Percentiles rank a stretch among this genome's conserved stretches.
These are phyloP conservation scores for Hyaena hyaena DNA, from an alignment of 2,113 vertebrate genomes.

Conservation along the genomic window DNA sequence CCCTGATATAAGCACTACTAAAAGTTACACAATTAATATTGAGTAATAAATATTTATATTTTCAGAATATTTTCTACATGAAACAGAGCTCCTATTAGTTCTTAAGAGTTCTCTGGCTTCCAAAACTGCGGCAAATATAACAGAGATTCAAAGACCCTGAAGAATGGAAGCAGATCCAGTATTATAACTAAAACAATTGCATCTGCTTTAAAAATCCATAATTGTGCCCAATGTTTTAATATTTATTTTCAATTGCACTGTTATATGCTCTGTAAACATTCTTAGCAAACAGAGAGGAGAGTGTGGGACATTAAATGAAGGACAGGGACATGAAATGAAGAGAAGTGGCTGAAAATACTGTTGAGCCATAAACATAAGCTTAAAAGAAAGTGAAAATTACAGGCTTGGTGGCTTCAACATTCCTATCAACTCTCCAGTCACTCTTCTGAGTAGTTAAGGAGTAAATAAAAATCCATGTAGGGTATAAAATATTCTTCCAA, in stretches of 20 bases:
- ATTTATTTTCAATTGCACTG: slow-evolving; percentile 27
- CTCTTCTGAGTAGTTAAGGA: slow-evolving; percentile 1
- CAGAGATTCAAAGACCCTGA: not conserved
- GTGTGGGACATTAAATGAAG: not conserved
- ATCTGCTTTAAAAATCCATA: slow-evolving; percentile 26
- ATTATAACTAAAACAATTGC: slow-evolving; percentile 8
- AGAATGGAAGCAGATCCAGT: not conserved
- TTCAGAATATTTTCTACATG: slow-evolving; percentile 19
- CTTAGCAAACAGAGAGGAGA: not conserved
- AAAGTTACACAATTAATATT: slow-evolving; percentile 37
- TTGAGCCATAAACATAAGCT: slow-evolving; percentile 1
- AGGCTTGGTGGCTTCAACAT: not conserved
- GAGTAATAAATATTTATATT: slow-evolving; percentile 45
- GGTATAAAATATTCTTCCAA: slow-evolving; percentile 12
- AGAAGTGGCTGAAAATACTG: not conserved
- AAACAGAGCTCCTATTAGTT: slow-evolving; percentile 23
- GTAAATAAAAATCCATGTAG: not conserved
- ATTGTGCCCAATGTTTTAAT: slow-evolving; percentile 21
- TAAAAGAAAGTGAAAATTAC: not conserved
- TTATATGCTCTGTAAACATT: not conserved
- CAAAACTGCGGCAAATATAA: slow-evolving; percentile 37
- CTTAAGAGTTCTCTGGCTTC: slow-evolving; percentile 33
- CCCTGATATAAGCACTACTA: slow-evolving; percentile 9
- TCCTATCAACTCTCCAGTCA: not conserved
- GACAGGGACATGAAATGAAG: not conserved